These are phyloP conservation scores for Crax fasciolata DNA, from an alignment of 2,797 vertebrate species.

Conservation along the genomic window DNA sequence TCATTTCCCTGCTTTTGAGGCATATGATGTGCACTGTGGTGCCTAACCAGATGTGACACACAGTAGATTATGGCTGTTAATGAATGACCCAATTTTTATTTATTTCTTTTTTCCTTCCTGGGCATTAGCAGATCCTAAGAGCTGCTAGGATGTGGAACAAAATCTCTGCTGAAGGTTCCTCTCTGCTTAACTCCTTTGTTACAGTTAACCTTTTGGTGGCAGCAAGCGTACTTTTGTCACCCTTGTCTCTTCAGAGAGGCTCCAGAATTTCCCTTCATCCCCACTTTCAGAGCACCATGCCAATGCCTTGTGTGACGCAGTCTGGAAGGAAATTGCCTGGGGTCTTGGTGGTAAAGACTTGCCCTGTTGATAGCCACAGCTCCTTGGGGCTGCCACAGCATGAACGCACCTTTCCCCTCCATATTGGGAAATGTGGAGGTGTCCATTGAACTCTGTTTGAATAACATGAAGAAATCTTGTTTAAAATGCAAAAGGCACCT, in stretches of 20 bases:
- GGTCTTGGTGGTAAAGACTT: neutral
- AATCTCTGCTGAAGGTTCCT: neutral
- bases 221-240: neutral
- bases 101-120: neutral
- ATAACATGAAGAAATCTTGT: neutral
- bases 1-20: constrained; percentile 28
- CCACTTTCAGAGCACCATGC: neutral
- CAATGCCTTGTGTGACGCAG: rapidly evolving
- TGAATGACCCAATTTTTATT: neutral
- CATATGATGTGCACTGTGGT: rapidly evolving
- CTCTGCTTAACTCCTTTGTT: neutral
- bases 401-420: neutral
- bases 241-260: neutral
- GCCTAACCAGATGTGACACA: neutral
- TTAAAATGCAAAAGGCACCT: neutral
- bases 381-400: rapidly evolving
- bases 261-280: neutral
- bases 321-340: neutral
- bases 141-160: neutral
- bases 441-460: neutral
- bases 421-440: rapidly evolving
- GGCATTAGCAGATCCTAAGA: neutral
- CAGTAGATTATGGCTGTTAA: neutral
- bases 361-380: neutral
- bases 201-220: neutral